phyloP scores from a whole-genome alignment of 2,113 vertebrate species.

The Thunnus thynnus region DNA sequence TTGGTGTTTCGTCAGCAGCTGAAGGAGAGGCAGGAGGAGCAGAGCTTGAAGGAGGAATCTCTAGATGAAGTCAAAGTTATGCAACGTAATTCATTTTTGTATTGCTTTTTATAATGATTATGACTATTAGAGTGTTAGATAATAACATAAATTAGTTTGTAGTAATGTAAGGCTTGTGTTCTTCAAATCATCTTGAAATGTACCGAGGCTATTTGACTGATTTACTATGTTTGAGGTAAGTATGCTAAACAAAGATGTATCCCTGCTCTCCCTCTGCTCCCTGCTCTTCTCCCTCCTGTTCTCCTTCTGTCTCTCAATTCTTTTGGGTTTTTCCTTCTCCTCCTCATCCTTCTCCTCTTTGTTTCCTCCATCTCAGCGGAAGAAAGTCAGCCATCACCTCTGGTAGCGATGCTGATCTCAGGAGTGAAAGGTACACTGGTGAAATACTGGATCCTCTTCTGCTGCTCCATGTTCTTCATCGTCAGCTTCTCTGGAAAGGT shows the following conservation, averaged over 20 bases:
- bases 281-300: background rate
- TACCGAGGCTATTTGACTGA: background rate
- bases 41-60: slow-evolving; percentile 56
- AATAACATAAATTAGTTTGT: background rate
- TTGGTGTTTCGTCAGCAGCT: slow-evolving; percentile 85
- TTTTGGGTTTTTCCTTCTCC: background rate
- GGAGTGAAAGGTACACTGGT: slow-evolving; percentile 80
- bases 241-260: background rate
- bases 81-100: slow-evolving; percentile 54
- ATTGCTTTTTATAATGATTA: background rate
- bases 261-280: background rate
- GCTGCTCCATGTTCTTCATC: slow-evolving; percentile 85
- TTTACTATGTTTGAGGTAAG: background rate
- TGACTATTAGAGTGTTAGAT: background rate
- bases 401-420: slow-evolving; percentile 78
- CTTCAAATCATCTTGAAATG: slow-evolving; percentile 2
- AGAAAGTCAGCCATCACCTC: slow-evolving; percentile 54
- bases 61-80: slow-evolving; percentile 73
- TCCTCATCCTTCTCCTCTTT: background rate
- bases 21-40: slow-evolving; percentile 75
- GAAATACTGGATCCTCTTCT: slow-evolving; percentile 87
- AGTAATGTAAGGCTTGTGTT: background rate
- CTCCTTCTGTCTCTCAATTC: background rate
- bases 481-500: slow-evolving; percentile 86
- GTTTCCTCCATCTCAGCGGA: slow-evolving; percentile 59